Evolutionary conservation across 2,113 vertebrate genomes (phyloP).

Genomic region (Mellivora capensis): DNA sequence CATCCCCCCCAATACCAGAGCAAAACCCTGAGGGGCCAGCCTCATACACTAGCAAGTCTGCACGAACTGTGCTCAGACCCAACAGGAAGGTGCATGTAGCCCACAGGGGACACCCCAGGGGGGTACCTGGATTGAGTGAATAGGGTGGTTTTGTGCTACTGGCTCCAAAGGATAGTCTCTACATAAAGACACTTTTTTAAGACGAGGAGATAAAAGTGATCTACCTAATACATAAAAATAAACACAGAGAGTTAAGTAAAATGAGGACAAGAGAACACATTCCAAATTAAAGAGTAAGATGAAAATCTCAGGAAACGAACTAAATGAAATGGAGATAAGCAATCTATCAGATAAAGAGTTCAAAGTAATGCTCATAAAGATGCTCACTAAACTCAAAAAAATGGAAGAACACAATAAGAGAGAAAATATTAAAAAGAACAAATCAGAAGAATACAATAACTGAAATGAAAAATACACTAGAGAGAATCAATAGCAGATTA

Average conservation of each 20-base stretch:
- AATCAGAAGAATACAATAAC: background rate
- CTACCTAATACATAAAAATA: background rate
- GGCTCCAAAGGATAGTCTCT: background rate
- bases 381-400: background rate
- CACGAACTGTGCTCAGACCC: background rate
- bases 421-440: background rate
- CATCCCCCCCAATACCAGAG: background rate
- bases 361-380: background rate
- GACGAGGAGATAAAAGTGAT: background rate
- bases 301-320: background rate
- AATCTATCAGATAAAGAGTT: background rate
- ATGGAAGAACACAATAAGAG: background rate
- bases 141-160: background rate
- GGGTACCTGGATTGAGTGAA: background rate
- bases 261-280: background rate
- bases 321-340: background rate
- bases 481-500: background rate
- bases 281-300: background rate
- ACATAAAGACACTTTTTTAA: background rate
- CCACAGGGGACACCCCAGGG: background rate
- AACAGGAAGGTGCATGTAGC: background rate
- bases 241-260: background rate
- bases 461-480: background rate
- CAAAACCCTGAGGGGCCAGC: background rate
- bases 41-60: background rate